Percentiles rank a stretch among this genome's conserved stretches.
Conservation (phyloP, 2,888 invertebrate genomes). For the Ectemnius continuus region DNA sequence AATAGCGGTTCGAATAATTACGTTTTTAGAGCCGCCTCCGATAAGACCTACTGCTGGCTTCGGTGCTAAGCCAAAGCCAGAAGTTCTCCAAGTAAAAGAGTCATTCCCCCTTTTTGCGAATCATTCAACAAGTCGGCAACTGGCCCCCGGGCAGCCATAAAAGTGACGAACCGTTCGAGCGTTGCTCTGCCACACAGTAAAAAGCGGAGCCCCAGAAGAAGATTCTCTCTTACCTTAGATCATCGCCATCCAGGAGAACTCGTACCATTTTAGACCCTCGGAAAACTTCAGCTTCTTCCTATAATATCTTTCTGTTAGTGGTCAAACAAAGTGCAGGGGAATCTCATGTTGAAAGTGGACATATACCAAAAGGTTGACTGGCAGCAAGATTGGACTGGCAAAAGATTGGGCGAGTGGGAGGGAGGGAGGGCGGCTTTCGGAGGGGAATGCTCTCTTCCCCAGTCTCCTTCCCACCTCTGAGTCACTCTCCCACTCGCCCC, state of each 20-base stretch:
- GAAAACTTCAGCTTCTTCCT: no score
- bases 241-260: no score
- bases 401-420: not conserved
- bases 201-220: not conserved
- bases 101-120: not conserved
- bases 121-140: not conserved
- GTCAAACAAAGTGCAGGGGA: no score
- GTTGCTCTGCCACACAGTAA: not conserved
- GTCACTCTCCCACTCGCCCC: not conserved
- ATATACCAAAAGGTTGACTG: no score
- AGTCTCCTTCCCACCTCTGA: not conserved
- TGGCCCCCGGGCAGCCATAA: no score
- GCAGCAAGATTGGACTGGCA: no score
- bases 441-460: slow-evolving; percentile 17
- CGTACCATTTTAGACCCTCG: no score
- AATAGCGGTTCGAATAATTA: slow-evolving; percentile 1
- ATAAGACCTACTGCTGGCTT: no score
- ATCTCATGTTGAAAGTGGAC: no score
- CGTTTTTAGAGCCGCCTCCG: not conserved
- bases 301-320: no score
- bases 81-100: not conserved
- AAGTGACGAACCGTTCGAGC: no score
- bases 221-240: not conserved
- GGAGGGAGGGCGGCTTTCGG: not conserved
- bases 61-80: no score